phyloP scores from a whole-genome alignment of 1,140 invertebrate species.

The Diachasmimorpha longicaudata region DNA sequence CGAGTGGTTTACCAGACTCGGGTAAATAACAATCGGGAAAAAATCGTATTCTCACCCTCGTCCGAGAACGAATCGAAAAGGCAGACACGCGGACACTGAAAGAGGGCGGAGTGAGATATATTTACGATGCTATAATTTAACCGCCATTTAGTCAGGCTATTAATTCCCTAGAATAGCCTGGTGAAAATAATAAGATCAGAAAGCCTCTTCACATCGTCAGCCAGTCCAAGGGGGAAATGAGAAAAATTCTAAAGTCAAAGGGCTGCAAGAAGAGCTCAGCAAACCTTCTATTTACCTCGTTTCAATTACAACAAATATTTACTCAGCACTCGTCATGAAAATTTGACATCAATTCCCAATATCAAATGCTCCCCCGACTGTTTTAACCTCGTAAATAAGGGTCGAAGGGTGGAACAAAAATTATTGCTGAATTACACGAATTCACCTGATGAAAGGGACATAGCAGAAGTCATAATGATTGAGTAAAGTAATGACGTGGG shows the following conservation, averaged over 20 bases:
- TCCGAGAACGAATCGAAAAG: conserved; percentile 20
- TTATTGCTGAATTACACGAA: neutral
- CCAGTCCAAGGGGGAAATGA: neutral
- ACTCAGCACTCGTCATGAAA: neutral
- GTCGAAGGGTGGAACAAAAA: neutral
- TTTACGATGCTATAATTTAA: conserved; percentile 61
- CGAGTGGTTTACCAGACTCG: neutral
- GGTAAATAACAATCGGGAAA: neutral
- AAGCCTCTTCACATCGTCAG: conserved; percentile 8
- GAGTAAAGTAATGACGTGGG: conserved; percentile 37
- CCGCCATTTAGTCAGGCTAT: conserved; percentile 57
- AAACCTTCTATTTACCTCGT: neutral
- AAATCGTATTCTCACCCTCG: conserved; percentile 41
- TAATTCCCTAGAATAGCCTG: conserved; percentile 56
- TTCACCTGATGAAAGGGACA: neutral
- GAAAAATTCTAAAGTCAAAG: neutral
- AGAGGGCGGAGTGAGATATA: conserved; percentile 47
- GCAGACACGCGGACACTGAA: conserved; percentile 24
- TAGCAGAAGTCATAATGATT: neutral
- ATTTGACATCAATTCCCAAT: neutral
- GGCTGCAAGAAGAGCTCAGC: neutral
- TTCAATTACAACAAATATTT: neutral
- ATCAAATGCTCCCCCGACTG: neutral
- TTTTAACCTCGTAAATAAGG: neutral
- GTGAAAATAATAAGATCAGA: conserved; percentile 44